phyloP scores from a whole-genome alignment of 2,113 vertebrate species.

The Chloropsis hardwickii region DNA sequence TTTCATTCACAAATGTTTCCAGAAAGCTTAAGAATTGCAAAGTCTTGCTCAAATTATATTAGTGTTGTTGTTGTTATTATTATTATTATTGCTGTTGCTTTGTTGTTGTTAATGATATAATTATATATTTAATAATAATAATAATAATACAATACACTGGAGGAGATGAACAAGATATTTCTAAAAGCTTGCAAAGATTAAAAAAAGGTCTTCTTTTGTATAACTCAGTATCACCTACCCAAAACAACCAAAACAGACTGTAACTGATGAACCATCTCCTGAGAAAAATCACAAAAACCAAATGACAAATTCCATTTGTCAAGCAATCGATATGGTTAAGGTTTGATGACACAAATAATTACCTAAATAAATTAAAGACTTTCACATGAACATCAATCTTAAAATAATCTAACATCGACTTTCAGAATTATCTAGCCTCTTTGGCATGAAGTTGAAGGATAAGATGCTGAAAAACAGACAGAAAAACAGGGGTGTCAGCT shows the following conservation, averaged over 20 bases:
- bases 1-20: not conserved
- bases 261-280: not conserved
- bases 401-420: not conserved
- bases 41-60: not conserved
- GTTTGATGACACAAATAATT: conserved; percentile 30
- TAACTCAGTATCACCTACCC: not conserved
- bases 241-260: not conserved
- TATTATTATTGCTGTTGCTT: not conserved
- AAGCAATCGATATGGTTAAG: not conserved
- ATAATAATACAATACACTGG: not conserved
- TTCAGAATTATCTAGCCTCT: not conserved
- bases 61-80: not conserved
- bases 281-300: not conserved
- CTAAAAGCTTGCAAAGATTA: not conserved
- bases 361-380: conserved; percentile 13
- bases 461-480: not conserved
- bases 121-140: not conserved
- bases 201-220: not conserved
- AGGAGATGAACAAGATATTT: not conserved
- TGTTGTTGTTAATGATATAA: not conserved
- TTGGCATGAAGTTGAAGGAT: not conserved
- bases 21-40: not conserved
- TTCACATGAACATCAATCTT: conserved; percentile 1
- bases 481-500: not conserved
- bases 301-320: not conserved